Percentiles rank a stretch among this genome's conserved stretches.
phyloP scores from a whole-genome alignment of 2,113 vertebrate genomes.

The Isurus oxyrinchus region DNA sequence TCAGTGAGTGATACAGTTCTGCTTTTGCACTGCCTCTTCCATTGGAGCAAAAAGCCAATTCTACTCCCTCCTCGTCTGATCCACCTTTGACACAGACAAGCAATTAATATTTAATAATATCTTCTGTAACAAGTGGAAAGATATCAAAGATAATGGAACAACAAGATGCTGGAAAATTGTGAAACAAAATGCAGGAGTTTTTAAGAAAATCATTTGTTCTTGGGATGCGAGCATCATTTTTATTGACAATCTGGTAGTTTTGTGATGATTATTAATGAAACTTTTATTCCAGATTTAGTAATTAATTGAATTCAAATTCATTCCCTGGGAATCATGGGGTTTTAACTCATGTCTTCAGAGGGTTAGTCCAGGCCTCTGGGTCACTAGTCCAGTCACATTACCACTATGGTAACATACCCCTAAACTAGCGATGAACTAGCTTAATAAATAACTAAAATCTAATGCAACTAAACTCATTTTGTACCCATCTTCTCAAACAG shows the following conservation, averaged over 20 bases:
- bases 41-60: constrained; percentile 52
- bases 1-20: constrained; percentile 50
- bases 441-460: neutral
- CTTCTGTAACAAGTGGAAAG: constrained; percentile 14
- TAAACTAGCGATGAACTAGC: neutral
- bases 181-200: neutral
- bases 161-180: neutral
- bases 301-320: neutral
- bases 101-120: neutral
- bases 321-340: no score
- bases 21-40: constrained; percentile 44
- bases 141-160: neutral
- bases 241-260: neutral
- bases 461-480: neutral
- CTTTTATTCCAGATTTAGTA: neutral
- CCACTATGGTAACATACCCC: no score
- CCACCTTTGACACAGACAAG: constrained; percentile 43
- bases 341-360: no score
- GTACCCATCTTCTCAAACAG: neutral
- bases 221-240: neutral
- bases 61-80: constrained; percentile 56
- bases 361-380: no score
- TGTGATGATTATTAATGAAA: neutral
- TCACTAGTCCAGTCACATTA: no score
- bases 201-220: neutral